These are phyloP conservation scores for Craniophora ligustri DNA, from an alignment of 2,888 invertebrate genomes.

Conservation along the genomic window DNA sequence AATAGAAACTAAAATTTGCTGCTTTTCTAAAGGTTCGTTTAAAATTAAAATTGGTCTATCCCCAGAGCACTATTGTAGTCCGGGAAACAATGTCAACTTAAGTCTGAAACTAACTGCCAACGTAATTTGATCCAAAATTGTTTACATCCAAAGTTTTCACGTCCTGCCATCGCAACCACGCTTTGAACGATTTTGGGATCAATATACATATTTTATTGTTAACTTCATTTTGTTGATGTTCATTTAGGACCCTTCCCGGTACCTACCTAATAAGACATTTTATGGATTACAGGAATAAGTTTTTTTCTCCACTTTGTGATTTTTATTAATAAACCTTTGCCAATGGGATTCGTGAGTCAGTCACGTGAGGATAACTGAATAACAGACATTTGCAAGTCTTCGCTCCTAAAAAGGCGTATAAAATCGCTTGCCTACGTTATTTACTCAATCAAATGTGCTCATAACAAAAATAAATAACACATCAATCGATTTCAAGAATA, in stretches of 20 bases:
- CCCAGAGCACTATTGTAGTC: constrained; percentile 38
- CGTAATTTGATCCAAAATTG: constrained; percentile 53
- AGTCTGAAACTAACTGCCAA: constrained; percentile 47
- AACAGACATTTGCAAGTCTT: neutral
- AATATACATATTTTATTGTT: constrained; percentile 34
- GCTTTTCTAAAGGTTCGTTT: constrained; percentile 2
- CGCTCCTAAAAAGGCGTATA: constrained; percentile 1
- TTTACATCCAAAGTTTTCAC: constrained; percentile 47
- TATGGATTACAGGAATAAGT: no score
- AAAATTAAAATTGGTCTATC: constrained; percentile 22
- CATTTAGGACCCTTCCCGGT: no score
- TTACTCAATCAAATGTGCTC: constrained; percentile 15
- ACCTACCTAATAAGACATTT: no score
- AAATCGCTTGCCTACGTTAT: constrained; percentile 16
- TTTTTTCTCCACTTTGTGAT: neutral
- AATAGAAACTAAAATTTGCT: neutral
- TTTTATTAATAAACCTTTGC: neutral
- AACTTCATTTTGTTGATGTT: constrained; percentile 9
- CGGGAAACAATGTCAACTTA: constrained; percentile 54
- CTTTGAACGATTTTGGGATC: constrained; percentile 17
- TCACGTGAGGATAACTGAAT: neutral
- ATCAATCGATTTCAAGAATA: constrained; percentile 5
- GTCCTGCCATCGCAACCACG: constrained; percentile 26
- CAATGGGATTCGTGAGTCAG: neutral
- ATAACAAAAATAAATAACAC: constrained; percentile 12